These are phyloP conservation scores for Mythimna pallens DNA, from an alignment of 2,888 invertebrate genomes.

Conservation along the genomic window DNA sequence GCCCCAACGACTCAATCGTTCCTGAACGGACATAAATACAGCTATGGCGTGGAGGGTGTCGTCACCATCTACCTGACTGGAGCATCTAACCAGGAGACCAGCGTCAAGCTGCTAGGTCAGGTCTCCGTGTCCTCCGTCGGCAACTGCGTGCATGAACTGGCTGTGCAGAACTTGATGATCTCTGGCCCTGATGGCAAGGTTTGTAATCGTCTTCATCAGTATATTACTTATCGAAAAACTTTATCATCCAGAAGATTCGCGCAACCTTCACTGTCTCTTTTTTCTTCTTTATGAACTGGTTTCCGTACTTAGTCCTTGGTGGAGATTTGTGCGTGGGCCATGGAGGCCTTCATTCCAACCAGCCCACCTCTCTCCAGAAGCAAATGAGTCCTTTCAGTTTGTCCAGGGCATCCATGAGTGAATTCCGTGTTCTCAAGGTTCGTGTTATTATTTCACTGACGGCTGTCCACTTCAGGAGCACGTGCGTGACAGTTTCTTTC, in stretches of 20 bases:
- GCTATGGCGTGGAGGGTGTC: conserved; percentile 94
- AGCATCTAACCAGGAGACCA: conserved; percentile 92
- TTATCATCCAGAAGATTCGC: not conserved
- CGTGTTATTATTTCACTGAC: too few species aligned
- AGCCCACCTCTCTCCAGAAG: too few species aligned
- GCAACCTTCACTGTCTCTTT: not conserved
- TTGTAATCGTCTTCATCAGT: conserved; percentile 40
- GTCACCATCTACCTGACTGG: conserved; percentile 93
- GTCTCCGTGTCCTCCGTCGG: conserved; percentile 92
- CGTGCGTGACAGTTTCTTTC: too few species aligned
- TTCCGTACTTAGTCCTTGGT: too few species aligned
- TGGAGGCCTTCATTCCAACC: too few species aligned
- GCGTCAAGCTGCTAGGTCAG: conserved; percentile 92
- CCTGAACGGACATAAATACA: conserved; percentile 93
- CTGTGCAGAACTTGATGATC: conserved; percentile 92
- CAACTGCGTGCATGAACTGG: conserved; percentile 93
- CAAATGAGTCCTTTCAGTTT: too few species aligned
- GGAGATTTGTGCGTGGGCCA: too few species aligned
- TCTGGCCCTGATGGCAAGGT: conserved; percentile 93
- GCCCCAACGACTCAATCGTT: conserved; percentile 89
- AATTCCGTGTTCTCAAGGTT: too few species aligned
- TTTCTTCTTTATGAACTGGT: too few species aligned
- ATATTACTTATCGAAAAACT: not conserved
- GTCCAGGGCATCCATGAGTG: too few species aligned
- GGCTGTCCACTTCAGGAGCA: too few species aligned